Evolutionary conservation across 2,797 vertebrate genomes (phyloP), one percentile per base, ranked within the genome.

Genomic region (Anolis apletophallus): DNA sequence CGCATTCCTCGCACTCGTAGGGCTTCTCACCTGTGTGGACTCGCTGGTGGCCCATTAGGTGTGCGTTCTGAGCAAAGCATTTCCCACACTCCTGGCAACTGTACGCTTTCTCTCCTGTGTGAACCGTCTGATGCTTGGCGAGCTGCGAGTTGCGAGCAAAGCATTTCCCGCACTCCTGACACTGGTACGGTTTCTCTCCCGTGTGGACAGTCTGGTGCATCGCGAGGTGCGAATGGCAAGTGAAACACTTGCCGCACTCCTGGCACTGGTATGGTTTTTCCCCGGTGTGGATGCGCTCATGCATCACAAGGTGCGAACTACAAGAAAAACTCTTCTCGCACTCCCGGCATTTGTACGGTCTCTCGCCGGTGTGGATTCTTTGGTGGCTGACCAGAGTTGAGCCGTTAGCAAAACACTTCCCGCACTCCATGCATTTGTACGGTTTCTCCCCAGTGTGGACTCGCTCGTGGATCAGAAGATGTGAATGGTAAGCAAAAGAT

Each of bases 151-250:
- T 86, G 73, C 91, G 61, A 55, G 90, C 61, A 29, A 64, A 64
- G 29, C 26, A 64, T 64, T 64, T 64, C 26, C 61, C 61, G 29
- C 61, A 64, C 10, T 64, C 61, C 61, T 64, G 61, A 26, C 61
- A 64, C 26, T 29, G 26, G 26, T 29, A 64, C 12, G 61, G 2
- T 64, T 64, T 64, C 16, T 64, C 61, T 64, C 61, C 61, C 29
- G 61, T 64, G 61, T 64, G 87, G 80, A 64, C 61, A 29, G 26
- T 64, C 12, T 29, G 10, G 23, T 93, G 88, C 67, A 89, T 87
- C 75, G 85, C 69, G 34, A 91, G 90, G 84, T 92, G 91, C 29
- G 90, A 85, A 83, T 81, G 90, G 73, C 74, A 52, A 74, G 88
- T 85, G 59, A 91, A 90, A 29, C 84, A 81, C 29, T 64, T 64